Base-by-base conservation (phyloP, 1,140 invertebrate genomes). In the Harpegnathos saltator region DNA sequence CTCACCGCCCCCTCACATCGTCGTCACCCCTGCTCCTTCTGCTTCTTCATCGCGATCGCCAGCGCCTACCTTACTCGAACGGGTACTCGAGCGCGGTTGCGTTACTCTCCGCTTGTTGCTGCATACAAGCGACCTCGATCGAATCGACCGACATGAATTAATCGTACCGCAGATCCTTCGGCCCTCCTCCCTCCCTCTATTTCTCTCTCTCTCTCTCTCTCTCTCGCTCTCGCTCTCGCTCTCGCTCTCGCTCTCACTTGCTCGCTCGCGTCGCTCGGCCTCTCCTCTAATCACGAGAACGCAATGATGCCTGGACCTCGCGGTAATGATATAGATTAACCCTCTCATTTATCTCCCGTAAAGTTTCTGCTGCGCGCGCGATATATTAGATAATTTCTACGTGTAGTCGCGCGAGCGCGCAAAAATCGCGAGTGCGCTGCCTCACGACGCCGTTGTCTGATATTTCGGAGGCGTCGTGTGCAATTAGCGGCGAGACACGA, bases 61-160 rank as follows among this genome's bases (percentile, higher is more conserved):
- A 14, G 52, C 33, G 12, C 61, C 38, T 9, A 44, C 38, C 38
- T 44, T 65, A 71, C 12, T 29, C 7, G 38, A 44, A 17, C 48
- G 29, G 38, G 33, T 72, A 72, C 58, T 19, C 63, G 59, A 29
- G 58, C 26, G 33, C 29, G 48, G 38, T 61, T 62, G 26, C 56
- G 78, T 82, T 59, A 82, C 17, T 62, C 17, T 62, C 71, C 65
- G 65, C 38, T 44, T 59, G 65, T 29, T 80, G 33, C 75, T 80
- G 58, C 75, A 17, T 69, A 78, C 63, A 58, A 78, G 75, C 75
- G 75, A 71, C 52, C 65, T 80, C 65, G 75, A 80, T 80, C 75
- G 52, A 58, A 80, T 80, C 75, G 75, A 80, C 75, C 75, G 75
- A 71, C 75, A 80, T 80, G 75, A 58, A 80, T 80, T 80, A 80